Conservation (phyloP, 1,140 invertebrate genomes). For the Saccostrea echinata region DNA sequence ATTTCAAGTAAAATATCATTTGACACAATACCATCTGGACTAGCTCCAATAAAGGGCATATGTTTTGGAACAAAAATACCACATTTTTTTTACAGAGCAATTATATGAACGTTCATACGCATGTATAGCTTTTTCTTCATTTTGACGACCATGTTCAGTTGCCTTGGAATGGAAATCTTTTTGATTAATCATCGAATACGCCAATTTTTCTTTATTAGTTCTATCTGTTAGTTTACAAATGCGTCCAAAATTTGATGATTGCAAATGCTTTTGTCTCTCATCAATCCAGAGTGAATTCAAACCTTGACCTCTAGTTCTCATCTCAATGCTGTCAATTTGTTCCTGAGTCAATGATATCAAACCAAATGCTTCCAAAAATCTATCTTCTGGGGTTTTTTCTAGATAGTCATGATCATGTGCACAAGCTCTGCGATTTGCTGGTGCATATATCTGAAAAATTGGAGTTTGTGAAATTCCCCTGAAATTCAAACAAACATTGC, state of each 20-base stretch:
- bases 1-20: conserved; percentile 50
- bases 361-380: no score
- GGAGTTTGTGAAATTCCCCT: conserved; percentile 41
- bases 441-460: conserved; percentile 53
- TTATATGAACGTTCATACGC: conserved; percentile 43
- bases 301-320: conserved; percentile 54
- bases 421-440: conserved; percentile 48
- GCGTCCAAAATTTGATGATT: conserved; percentile 62
- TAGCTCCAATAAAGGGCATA: no score
- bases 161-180: conserved; percentile 33
- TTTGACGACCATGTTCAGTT: no score
- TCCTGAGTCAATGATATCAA: conserved; percentile 25
- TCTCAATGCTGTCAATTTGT: conserved; percentile 34
- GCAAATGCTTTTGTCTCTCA: no score
- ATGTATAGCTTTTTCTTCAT: conserved; percentile 45
- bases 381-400: conserved; percentile 13
- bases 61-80: conserved; percentile 53
- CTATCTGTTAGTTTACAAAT: conserved; percentile 63
- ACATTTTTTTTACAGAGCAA: conserved; percentile 46
- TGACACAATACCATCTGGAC: no score
- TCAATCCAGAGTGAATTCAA: no score
- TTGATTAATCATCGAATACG: conserved; percentile 53
- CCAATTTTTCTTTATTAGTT: no score
- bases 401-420: conserved; percentile 57
- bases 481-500: conserved; percentile 48